Conservation (phyloP, 2,888 invertebrate species). For the Steinernema hermaphroditum region DNA sequence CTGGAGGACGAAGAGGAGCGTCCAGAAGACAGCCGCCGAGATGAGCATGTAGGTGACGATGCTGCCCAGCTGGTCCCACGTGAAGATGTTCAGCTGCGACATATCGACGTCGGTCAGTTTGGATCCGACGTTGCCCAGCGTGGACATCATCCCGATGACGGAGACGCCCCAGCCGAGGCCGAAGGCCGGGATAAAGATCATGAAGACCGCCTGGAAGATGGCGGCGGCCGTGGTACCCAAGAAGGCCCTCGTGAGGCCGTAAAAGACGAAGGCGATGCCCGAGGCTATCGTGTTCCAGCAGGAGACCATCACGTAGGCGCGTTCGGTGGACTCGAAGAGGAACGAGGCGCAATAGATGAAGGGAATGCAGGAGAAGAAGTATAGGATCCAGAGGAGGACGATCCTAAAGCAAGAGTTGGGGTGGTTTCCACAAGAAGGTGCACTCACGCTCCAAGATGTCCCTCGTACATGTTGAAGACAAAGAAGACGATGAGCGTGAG, state of each 20-base stretch:
- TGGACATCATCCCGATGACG: slow-evolving; percentile 22
- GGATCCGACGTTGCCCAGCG: neutral
- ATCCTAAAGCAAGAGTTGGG: slow-evolving; percentile 45
- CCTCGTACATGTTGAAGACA: slow-evolving; percentile 39
- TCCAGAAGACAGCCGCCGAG: slow-evolving; percentile 50
- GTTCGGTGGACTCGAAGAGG: slow-evolving; percentile 51
- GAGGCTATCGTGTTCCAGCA: slow-evolving; percentile 52
- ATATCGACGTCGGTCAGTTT: neutral
- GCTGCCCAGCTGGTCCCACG: slow-evolving; percentile 42
- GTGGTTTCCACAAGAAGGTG: neutral
- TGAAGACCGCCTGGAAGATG: slow-evolving; percentile 32
- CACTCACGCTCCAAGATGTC: slow-evolving; percentile 35
- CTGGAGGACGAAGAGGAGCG: slow-evolving; percentile 49
- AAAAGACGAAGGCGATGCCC: slow-evolving; percentile 40
- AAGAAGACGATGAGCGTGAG: slow-evolving; percentile 47
- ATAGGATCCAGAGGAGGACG: slow-evolving; percentile 55
- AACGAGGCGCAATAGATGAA: slow-evolving; percentile 59
- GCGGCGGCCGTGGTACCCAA: slow-evolving; percentile 29
- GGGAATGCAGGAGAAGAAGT: slow-evolving; percentile 56
- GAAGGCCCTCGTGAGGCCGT: slow-evolving; percentile 33
- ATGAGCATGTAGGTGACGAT: slow-evolving; percentile 47
- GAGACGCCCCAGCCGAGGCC: slow-evolving; percentile 36
- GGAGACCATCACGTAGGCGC: slow-evolving; percentile 49
- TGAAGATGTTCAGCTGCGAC: neutral
- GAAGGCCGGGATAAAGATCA: slow-evolving; percentile 37